Base-by-base conservation (phyloP, 1,140 invertebrate species). In the Drosophila subpulchrella region DNA sequence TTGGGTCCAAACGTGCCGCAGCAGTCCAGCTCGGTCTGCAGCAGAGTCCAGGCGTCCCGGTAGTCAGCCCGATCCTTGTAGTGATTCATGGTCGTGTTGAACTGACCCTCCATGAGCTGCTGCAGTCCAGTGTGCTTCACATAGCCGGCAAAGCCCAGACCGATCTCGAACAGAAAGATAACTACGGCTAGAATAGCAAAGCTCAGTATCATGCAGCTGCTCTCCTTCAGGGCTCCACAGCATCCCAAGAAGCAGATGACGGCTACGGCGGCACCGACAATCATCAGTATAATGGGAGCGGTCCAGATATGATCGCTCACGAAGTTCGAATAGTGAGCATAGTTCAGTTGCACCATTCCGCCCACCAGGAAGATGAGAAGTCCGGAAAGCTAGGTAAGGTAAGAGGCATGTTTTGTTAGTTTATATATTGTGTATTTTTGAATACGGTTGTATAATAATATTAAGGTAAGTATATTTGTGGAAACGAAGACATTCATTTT, bases 211-310 rank as follows among this genome's bases (percentile, higher is more conserved):
- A 97, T 97, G 93, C 96, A 97, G 76, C 96, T 95, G 85, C 96
- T 97, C 92, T 98, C 97, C 83, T 96, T 96, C 4, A 97, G 93
- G 13, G 97, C 97, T 17, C 97, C 97, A 76, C 97, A 98, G 93
- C 97, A 98, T 68, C 97, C 97, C 71, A 98, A 96, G 93, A 97
- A 97, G 32, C 97, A 96, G 13, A 97, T 96, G 47, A 97, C 93
- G 88, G 97, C 96, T 78, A 97, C 96, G 47, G 97, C 94, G n/a
- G 95, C 92, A 30, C 97, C 97, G n/a, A 97, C 95, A 71, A 96
- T 94, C 78, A 97, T 97, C 70, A 98, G 94, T 20, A 98, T 93
- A 41, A 97, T 94, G 13, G 97, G 96, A 11, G 94, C 95, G 0
- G 95, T 95, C 73, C 95, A 95, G 85, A 97, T 95, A 92, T 94